phyloP scores from a whole-genome alignment of 2,888 invertebrate species.

The Cerastis rubricosa region DNA sequence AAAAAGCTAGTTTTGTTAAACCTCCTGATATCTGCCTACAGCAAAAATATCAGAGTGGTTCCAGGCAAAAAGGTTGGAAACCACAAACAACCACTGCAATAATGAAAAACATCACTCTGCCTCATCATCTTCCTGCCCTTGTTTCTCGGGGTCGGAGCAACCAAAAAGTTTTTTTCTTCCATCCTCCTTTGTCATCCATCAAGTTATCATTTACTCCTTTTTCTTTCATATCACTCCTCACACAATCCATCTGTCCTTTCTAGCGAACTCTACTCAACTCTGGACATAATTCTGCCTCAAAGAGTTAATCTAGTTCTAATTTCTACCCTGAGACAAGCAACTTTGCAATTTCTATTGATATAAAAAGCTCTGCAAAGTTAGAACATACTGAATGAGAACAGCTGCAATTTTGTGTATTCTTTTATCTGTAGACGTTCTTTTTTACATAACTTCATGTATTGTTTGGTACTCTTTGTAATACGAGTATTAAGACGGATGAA shows the following conservation, averaged over 20 bases:
- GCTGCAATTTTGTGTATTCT: background rate
- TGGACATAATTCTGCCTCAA: background rate
- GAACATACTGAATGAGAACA: background rate
- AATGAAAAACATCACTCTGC: no score
- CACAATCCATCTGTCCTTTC: no score
- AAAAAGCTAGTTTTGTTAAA: background rate
- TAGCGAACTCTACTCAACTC: no score
- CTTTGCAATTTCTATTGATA: no score
- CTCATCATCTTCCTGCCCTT: no score
- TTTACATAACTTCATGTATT: background rate
- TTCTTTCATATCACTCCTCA: no score
- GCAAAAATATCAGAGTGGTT: background rate
- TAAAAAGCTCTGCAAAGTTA: slow-evolving; percentile 1
- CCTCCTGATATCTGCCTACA: background rate
- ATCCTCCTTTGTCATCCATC: no score
- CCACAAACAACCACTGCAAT: background rate
- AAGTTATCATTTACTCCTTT: no score
- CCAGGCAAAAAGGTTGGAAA: background rate
- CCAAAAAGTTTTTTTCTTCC: no score
- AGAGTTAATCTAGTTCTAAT: slow-evolving; percentile 10
- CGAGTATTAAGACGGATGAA: no score
- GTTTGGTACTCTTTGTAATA: background rate
- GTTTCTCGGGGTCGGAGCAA: no score
- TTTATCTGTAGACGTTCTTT: background rate
- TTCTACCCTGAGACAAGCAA: background rate